Evolutionary conservation across 2,888 invertebrate genomes (phyloP).

Genomic region (Pediacus dermestoides): DNA sequence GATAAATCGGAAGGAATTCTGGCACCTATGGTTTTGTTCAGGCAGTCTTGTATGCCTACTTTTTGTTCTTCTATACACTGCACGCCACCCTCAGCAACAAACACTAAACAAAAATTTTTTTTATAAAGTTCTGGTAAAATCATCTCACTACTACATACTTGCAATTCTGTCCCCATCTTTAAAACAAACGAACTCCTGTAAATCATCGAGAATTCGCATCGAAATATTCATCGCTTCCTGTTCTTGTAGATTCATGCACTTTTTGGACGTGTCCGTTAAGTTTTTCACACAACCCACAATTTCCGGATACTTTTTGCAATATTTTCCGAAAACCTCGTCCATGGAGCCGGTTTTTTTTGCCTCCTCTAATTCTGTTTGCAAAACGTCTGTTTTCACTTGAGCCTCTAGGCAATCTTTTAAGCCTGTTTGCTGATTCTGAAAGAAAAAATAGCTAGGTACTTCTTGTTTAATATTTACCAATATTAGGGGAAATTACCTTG

Average conservation of each 20-base stretch:
- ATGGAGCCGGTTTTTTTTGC: conserved; percentile 60
- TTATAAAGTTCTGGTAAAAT: conserved; percentile 5
- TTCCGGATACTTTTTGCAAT: conserved; percentile 63
- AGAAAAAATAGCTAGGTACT: conserved; percentile 11
- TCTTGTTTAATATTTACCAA: conserved; percentile 3
- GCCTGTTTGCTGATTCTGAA: conserved; percentile 34
- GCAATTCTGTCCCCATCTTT: conserved; percentile 82
- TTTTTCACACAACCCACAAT: conserved; percentile 61
- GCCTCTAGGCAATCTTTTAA: conserved; percentile 56
- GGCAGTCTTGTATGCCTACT: conserved; percentile 60
- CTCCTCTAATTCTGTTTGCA: conserved; percentile 64
- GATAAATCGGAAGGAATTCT: conserved; percentile 48
- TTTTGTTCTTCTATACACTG: conserved; percentile 65
- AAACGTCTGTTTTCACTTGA: conserved; percentile 56
- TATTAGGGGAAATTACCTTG: conserved; percentile 44
- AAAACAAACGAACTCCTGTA: conserved; percentile 70
- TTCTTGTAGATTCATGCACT: conserved; percentile 64
- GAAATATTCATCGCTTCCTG: conserved; percentile 59
- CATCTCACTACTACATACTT: conserved; percentile 62
- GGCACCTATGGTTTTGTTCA: conserved; percentile 59
- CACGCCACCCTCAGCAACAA: conserved; percentile 77
- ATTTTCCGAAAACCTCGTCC: conserved; percentile 54
- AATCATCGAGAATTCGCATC: conserved; percentile 64
- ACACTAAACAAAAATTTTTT: conserved; percentile 55
- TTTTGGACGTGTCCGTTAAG: conserved; percentile 56